phyloP scores from a whole-genome alignment of 1,140 invertebrate genomes.

The Adoxophyes honmai region DNA sequence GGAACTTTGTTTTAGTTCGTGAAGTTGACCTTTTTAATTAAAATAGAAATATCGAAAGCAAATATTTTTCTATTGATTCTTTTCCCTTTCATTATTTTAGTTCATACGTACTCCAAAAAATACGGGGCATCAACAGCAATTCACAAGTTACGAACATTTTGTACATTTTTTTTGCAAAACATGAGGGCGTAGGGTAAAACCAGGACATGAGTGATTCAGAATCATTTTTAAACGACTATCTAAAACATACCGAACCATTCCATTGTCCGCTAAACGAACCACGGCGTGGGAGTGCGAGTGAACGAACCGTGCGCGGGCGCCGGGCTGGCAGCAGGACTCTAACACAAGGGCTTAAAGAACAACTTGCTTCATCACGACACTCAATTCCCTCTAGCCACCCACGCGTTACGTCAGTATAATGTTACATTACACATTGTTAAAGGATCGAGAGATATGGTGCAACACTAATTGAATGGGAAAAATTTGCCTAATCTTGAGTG shows the following conservation, averaged over 20 bases:
- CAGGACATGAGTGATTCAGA: background rate
- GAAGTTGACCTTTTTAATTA: too few relatives aligned
- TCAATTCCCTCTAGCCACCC: background rate
- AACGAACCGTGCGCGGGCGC: conserved; percentile 28
- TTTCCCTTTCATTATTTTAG: too few relatives aligned
- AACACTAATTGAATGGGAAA: too few relatives aligned
- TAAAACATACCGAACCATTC: background rate
- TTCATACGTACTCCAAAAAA: too few relatives aligned
- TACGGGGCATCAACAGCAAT: too few relatives aligned
- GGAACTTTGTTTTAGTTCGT: background rate
- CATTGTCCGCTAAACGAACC: background rate
- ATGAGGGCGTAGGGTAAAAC: background rate
- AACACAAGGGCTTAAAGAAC: background rate
- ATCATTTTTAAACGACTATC: background rate
- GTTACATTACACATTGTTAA: background rate
- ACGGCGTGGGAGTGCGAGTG: conserved; percentile 27
- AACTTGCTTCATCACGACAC: background rate
- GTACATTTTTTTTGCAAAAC: background rate
- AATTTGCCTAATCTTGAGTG: too few relatives aligned
- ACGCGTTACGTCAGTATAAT: background rate
- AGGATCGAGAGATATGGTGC: background rate
- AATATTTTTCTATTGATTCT: too few relatives aligned
- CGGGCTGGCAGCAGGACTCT: background rate
- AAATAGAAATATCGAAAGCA: too few relatives aligned
- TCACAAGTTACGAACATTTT: too few relatives aligned